Conservation (phyloP, 2,113 vertebrate species). For the Hydrolagus affinis region DNA sequence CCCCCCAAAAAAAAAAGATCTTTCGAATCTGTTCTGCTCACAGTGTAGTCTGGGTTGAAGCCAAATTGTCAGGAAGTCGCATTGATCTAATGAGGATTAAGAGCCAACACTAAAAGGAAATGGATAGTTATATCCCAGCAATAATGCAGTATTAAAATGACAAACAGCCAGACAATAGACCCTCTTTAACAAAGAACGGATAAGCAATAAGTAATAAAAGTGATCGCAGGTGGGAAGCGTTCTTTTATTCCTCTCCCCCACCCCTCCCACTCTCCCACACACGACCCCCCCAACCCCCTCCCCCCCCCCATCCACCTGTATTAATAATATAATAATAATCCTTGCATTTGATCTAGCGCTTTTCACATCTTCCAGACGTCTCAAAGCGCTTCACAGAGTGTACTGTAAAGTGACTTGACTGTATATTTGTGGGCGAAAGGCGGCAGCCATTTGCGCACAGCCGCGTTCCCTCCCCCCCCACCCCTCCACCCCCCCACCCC, state of each 20-base stretch:
- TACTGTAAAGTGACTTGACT: no score
- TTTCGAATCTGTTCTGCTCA: not conserved
- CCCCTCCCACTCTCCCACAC: not conserved
- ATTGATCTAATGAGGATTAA: conserved; percentile 37
- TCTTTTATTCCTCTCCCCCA: not conserved
- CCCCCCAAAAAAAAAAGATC: not conserved
- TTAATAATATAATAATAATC: no score
- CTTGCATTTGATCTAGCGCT: no score
- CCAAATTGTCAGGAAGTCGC: conserved; percentile 40
- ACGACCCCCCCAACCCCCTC: not conserved
- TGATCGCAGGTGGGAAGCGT: not conserved
- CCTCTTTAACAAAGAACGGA: conserved; percentile 21
- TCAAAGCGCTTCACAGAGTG: no score
- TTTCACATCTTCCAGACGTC: no score
- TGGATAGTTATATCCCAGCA: conserved; percentile 35
- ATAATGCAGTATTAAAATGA: conserved; percentile 34
- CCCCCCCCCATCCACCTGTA: not conserved
- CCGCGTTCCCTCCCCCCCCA: no score
- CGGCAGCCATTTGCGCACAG: no score
- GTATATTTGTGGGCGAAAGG: no score
- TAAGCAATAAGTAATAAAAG: not conserved
- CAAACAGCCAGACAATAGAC: conserved; percentile 27
- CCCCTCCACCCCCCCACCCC: not conserved
- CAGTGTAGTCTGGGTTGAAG: conserved; percentile 38
- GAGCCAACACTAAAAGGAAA: conserved; percentile 31